Evolutionary conservation across 2,113 vertebrate species (phyloP), one percentile per base, ranked within the genome.

Genomic region (Microtus pennsylvanicus): DNA sequence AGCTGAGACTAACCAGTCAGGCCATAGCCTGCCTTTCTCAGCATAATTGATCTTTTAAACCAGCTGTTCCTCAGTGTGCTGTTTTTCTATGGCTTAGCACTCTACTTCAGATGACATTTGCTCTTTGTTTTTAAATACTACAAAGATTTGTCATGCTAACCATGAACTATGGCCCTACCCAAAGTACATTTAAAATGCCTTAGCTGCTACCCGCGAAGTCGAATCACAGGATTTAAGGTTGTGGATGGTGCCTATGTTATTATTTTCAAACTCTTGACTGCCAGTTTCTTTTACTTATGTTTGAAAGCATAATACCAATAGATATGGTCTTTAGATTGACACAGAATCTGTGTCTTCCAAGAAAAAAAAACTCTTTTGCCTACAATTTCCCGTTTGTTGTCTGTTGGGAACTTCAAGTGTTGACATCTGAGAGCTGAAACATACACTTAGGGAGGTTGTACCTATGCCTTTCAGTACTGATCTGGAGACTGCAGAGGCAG

Each of bases 381-480:
- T 96, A 61, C 47, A 81, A 92, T 96, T 96, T 92, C 58, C 50
- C 58, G n/a, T 95, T 86, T 97, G 88, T 94, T 95, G 13, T 96
- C 81, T 95, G 61, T 83, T 80, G 89, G 76, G 58, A 96, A 55
- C 72, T 74, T 94, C n/a, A 35, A 90, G 81, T 96, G 67, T 97
- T 96, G 95, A 96, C 65, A 96, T 95, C 72, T 89, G 72, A 97
- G 91, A 96, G 28, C 92, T 89, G 92, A 95, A 96, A 92, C 70
- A 75, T 38, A 90, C 72, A 93, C 65, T 97, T 87, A 92, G 87
- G 63, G 83, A 93, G 87, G 85, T 2, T 96, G 75, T 77, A 52
- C 75, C 3, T 22, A 52, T 85, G 91, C 24, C 58, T 96, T 96
- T 97, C 89, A 74, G 3, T 94, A 81, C 65, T 74, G 55, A 86